Conservation (phyloP, 2,888 invertebrate genomes). For the Euplexia lucipara region DNA sequence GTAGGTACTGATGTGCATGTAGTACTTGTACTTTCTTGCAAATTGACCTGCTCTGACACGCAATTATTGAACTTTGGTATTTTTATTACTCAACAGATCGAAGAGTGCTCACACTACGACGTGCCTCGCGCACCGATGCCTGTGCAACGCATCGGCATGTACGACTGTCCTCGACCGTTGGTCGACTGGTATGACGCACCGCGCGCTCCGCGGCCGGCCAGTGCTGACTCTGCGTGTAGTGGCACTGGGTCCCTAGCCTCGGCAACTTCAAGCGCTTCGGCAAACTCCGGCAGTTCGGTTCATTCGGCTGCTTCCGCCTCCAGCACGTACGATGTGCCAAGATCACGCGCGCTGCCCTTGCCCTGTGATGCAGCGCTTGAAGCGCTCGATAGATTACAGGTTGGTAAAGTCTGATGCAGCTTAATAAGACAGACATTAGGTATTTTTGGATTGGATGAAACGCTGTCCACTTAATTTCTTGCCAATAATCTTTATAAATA, state of each 20-base stretch:
- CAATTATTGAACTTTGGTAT: background rate
- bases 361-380: conserved; percentile 89
- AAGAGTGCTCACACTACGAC: conserved; percentile 88
- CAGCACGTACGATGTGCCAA: conserved; percentile 88
- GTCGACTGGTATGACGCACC: conserved; percentile 89
- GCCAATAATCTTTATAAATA: too few relatives aligned
- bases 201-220: conserved; percentile 87
- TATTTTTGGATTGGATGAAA: too few relatives aligned
- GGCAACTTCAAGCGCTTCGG: conserved; percentile 87
- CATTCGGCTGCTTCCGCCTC: conserved; percentile 86
- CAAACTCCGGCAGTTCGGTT: conserved; percentile 87
- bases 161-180: conserved; percentile 90
- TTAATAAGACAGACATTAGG: too few relatives aligned
- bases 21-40: too few relatives aligned
- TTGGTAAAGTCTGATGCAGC: conserved; percentile 79
- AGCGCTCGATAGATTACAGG: conserved; percentile 88
- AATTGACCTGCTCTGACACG: too few relatives aligned
- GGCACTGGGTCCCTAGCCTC: conserved; percentile 88
- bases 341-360: conserved; percentile 85
- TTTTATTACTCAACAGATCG: conserved; percentile 75
- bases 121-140: conserved; percentile 89
- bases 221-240: conserved; percentile 91
- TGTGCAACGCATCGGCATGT: conserved; percentile 94
- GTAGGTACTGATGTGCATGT: too few relatives aligned
- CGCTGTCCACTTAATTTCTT: too few relatives aligned